phyloP scores from a whole-genome alignment of 1,140 invertebrate genomes.

The Uloborus diversus region DNA sequence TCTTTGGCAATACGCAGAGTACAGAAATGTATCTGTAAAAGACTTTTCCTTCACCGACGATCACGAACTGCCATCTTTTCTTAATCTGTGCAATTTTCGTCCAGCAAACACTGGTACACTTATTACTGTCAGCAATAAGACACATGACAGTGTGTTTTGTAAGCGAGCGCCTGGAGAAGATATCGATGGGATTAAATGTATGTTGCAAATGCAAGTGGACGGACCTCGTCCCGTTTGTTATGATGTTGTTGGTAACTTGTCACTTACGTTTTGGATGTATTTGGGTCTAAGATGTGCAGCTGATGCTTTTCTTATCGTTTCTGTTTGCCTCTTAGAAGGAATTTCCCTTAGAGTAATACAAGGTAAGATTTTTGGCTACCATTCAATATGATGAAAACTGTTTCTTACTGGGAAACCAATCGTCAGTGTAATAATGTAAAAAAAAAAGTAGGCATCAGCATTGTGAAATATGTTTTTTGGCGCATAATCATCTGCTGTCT shows the following conservation, averaged over 20 bases:
- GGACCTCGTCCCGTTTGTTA: conserved; percentile 46
- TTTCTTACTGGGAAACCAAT: no score
- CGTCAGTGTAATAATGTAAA: no score
- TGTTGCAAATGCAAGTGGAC: conserved; percentile 39
- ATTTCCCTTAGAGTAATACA: conserved; percentile 37
- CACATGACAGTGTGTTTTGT: conserved; percentile 55
- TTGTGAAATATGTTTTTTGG: no score
- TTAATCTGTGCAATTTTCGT: conserved; percentile 51
- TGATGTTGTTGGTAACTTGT: conserved; percentile 53
- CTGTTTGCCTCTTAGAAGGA: conserved; percentile 55
- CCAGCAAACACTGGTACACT: conserved; percentile 45
- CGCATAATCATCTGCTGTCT: no score
- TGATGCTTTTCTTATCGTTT: conserved; percentile 57
- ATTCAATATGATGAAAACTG: no score
- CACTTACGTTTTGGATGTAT: conserved; percentile 57
- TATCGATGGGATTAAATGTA: conserved; percentile 50
- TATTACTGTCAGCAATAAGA: conserved; percentile 48
- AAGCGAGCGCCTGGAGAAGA: conserved; percentile 29
- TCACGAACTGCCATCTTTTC: neutral
- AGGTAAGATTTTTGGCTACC: conserved; percentile 23
- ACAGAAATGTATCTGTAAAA: conserved; percentile 12
- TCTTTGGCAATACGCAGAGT: conserved; percentile 56
- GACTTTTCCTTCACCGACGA: conserved; percentile 19
- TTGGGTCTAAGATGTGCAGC: conserved; percentile 53
- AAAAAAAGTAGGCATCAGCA: no score